Percentiles rank a stretch among this genome's conserved stretches.
These are phyloP conservation scores for Spermophilus dauricus DNA, from an alignment of 2,113 vertebrate genomes.

Conservation along the genomic window DNA sequence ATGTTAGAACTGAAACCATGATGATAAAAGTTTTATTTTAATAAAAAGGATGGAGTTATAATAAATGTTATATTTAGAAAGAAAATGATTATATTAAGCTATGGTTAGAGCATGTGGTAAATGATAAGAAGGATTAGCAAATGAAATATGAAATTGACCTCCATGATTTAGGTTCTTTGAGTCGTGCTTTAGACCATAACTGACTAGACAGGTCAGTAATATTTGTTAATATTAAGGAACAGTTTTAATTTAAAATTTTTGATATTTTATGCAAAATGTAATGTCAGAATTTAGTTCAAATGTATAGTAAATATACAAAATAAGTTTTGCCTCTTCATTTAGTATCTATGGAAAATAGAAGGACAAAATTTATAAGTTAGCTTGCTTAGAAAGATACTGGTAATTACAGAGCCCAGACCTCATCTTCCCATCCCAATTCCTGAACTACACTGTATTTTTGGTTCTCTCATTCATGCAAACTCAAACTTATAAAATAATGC, in stretches of 20 bases:
- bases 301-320: neutral
- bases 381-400: neutral
- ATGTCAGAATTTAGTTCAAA: neutral
- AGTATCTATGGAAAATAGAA: neutral
- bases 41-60: neutral
- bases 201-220: neutral
- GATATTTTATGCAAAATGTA: neutral
- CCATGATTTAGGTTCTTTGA: neutral
- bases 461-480: neutral
- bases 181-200: neutral
- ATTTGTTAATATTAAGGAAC: neutral
- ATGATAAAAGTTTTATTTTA: conserved; percentile 49
- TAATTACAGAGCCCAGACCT: neutral
- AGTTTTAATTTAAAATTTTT: conserved; percentile 10
- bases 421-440: neutral
- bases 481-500: neutral
- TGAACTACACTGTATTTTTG: neutral
- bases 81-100: neutral
- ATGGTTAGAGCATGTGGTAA: neutral
- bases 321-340: neutral
- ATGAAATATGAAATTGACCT: neutral
- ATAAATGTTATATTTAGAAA: conserved; percentile 14
- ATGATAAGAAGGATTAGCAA: neutral
- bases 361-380: neutral
- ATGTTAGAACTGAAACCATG: neutral